phyloP scores from a whole-genome alignment of 2,113 vertebrate species.

The Cavia porcellus region DNA sequence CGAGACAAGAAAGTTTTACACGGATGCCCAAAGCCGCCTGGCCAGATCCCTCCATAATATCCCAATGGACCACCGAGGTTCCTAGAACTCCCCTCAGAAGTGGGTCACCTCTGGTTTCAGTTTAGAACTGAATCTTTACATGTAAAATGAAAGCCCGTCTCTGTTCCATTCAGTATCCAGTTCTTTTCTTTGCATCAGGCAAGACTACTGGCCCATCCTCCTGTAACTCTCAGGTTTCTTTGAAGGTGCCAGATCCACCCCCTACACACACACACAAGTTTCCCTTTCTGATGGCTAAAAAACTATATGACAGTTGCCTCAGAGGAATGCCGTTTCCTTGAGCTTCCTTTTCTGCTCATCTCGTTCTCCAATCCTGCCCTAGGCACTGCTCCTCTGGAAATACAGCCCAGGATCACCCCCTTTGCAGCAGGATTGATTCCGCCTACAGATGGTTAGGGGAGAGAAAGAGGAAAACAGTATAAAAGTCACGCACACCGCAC shows the following conservation, averaged over 20 bases:
- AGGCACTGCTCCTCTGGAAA: not conserved
- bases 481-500: not conserved
- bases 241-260: not conserved
- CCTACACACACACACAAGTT: not conserved
- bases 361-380: not conserved
- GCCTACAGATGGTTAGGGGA: not conserved
- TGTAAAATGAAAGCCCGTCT: not conserved
- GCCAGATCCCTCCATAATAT: not conserved
- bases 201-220: not conserved
- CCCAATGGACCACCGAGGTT: not conserved
- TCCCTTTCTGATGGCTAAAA: constrained; percentile 5
- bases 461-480: constrained; percentile 13
- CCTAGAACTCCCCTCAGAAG: not conserved
- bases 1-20: not conserved
- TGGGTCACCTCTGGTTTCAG: not conserved
- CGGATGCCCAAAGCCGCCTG: not conserved
- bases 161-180: not conserved
- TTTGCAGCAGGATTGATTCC: not conserved
- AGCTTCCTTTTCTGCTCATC: not conserved
- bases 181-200: not conserved
- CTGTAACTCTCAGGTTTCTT: not conserved
- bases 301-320: not conserved
- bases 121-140: not conserved
- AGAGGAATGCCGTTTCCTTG: not conserved
- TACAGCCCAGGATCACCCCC: not conserved